Evolutionary conservation across 1,140 invertebrate species (phyloP).

Genomic region (Drosophila lowei): DNA sequence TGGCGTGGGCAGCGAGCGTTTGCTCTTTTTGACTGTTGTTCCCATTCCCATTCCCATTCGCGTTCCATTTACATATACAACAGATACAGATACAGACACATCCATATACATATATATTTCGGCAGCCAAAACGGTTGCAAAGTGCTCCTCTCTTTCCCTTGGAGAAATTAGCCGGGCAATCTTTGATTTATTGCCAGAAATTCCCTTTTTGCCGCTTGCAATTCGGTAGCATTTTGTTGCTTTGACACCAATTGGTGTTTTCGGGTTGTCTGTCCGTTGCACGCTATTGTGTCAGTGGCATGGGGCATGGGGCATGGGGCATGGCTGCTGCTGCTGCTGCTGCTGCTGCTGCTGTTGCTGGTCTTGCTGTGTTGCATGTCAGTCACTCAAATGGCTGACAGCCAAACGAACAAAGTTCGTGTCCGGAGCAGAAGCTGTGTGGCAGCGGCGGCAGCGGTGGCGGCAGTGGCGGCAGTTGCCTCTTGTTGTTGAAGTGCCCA

Average conservation of each 20-base stretch:
- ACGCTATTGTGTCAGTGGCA: conserved; percentile 54
- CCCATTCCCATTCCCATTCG: no score
- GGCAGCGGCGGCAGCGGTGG: not conserved
- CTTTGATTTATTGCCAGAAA: conserved; percentile 56
- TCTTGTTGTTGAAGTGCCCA: conserved; percentile 54
- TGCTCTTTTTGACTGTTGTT: no score
- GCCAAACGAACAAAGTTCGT: conserved; percentile 66
- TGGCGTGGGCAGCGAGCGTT: conserved; percentile 54
- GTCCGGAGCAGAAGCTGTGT: conserved; percentile 48
- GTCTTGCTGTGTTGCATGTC: conserved; percentile 66
- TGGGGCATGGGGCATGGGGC: not conserved
- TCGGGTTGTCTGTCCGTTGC: conserved; percentile 49
- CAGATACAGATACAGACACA: conserved; percentile 59
- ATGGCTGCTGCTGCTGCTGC: conserved; percentile 20
- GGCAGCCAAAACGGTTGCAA: no score
- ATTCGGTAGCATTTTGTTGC: conserved; percentile 71
- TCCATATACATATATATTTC: no score
- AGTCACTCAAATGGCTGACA: conserved; percentile 78
- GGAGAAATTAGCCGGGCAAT: conserved; percentile 52
- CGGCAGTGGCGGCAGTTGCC: conserved; percentile 13
- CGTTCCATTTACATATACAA: conserved; percentile 21
- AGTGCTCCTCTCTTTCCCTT: conserved; percentile 6
- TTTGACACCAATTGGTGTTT: conserved; percentile 76
- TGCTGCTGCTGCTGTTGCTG: conserved; percentile 22
- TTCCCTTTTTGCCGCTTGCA: conserved; percentile 45